A percentile compares a stretch with the other conserved stretches of the same genome.
phyloP scores from a whole-genome alignment of 2,797 vertebrate species.

The Leuciscus waleckii region DNA sequence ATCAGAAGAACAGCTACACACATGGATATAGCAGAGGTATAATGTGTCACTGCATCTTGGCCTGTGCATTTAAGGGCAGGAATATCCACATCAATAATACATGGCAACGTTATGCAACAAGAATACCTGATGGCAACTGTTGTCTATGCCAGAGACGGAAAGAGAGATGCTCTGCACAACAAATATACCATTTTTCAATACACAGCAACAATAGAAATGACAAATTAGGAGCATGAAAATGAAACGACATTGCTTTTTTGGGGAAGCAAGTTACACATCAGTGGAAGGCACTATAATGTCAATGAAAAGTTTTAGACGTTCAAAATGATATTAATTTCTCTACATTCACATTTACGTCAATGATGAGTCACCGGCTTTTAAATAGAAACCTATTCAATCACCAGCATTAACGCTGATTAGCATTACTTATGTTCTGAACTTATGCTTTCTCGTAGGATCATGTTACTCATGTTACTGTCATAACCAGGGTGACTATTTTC shows the following conservation, averaged over 20 bases:
- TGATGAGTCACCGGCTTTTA: slow-evolving; percentile 20
- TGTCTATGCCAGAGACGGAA: slow-evolving; percentile 11
- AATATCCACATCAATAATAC: slow-evolving; percentile 67
- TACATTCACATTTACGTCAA: neutral
- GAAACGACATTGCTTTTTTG: neutral
- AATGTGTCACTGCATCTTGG: slow-evolving; percentile 51
- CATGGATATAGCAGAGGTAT: slow-evolving; percentile 10
- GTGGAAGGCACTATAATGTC: neutral
- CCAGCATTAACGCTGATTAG: neutral
- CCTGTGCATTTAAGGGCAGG: slow-evolving; percentile 59
- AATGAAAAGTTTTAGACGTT: neutral
- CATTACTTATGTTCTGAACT: neutral
- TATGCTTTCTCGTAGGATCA: neutral
- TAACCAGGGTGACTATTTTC: neutral
- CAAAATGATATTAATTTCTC: neutral
- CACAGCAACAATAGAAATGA: neutral
- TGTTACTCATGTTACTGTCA: neutral
- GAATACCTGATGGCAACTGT: slow-evolving; percentile 55
- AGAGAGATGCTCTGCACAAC: slow-evolving; percentile 60
- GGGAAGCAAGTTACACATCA: neutral
- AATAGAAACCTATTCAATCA: slow-evolving; percentile 3
- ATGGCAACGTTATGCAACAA: slow-evolving; percentile 59
- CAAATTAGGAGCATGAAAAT: neutral
- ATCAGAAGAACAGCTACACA: slow-evolving; percentile 7
- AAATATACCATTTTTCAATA: slow-evolving; percentile 22